A percentile compares a stretch with the other conserved stretches of the same genome.
These are phyloP conservation scores for Mongoloraphidia duomilia DNA, from an alignment of 2,888 invertebrate genomes.

Conservation along the genomic window DNA sequence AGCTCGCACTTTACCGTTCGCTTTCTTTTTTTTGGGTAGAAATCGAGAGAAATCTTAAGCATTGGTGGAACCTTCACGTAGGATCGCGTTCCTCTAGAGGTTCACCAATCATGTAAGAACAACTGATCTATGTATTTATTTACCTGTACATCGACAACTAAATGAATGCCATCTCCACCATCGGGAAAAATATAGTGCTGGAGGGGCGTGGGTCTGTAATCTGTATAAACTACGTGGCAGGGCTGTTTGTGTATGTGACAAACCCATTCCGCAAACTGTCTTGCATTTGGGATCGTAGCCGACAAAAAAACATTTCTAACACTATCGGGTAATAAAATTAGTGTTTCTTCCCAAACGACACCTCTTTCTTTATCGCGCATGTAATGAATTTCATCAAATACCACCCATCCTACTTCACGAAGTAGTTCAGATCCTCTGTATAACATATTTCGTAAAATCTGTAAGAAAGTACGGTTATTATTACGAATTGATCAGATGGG, in stretches of 20 bases:
- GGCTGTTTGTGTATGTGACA: slow-evolving; percentile 89
- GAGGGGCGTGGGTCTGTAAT: slow-evolving; percentile 91
- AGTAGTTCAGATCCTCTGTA: slow-evolving; percentile 97
- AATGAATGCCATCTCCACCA: slow-evolving; percentile 90
- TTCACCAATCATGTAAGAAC: too few species aligned
- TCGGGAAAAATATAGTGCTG: slow-evolving; percentile 98
- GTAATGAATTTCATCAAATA: slow-evolving; percentile 99
- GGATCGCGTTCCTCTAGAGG: too few species aligned
- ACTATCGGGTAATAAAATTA: slow-evolving; percentile 92
- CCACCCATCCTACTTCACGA: slow-evolving; percentile 99
- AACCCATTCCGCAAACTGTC: slow-evolving; percentile 93
- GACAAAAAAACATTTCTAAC: slow-evolving; percentile 98
- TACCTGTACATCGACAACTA: slow-evolving; percentile 85
- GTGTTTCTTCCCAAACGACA: slow-evolving; percentile 98
- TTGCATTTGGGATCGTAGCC: slow-evolving; percentile 97
- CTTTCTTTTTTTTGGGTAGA: too few species aligned
- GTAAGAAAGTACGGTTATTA: slow-evolving; percentile 16
- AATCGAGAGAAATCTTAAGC: too few species aligned
- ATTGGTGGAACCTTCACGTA: too few species aligned
- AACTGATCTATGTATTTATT: slow-evolving; percentile 10
- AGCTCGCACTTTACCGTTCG: too few species aligned
- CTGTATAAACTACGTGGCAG: slow-evolving; percentile 98
- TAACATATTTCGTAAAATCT: slow-evolving; percentile 95
- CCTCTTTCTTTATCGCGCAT: slow-evolving; percentile 99
- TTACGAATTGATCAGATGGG: not conserved